These are phyloP conservation scores for Synanthedon tipuliformis DNA, from an alignment of 2,888 invertebrate genomes.

Conservation along the genomic window DNA sequence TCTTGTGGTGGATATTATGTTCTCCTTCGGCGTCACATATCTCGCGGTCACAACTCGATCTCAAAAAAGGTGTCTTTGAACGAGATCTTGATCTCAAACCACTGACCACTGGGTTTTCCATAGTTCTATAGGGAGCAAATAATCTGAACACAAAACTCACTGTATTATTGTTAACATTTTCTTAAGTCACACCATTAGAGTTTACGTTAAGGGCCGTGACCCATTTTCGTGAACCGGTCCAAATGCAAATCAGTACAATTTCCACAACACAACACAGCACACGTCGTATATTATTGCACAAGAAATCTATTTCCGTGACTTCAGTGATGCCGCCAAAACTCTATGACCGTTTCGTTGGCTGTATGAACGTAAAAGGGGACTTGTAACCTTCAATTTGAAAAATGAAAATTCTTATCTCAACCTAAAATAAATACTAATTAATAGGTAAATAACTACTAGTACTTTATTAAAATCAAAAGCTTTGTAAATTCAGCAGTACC, in stretches of 20 bases:
- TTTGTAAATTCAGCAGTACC: too few species aligned
- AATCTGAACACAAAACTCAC: slow-evolving; percentile 7
- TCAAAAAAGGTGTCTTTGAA: slow-evolving; percentile 76
- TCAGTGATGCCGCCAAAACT: slow-evolving; percentile 64
- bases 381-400: neutral
- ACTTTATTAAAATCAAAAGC: too few species aligned
- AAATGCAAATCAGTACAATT: slow-evolving; percentile 29
- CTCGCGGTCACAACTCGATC: slow-evolving; percentile 71
- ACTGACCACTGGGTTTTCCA: slow-evolving; percentile 56
- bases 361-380: slow-evolving; percentile 1
- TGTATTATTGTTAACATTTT: slow-evolving; percentile 23
- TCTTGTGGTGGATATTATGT: slow-evolving; percentile 53
- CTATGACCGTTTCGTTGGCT: slow-evolving; percentile 18
- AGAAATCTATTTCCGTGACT: slow-evolving; percentile 66
- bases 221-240: slow-evolving; percentile 21
- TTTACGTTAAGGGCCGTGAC: slow-evolving; percentile 18
- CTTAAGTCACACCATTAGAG: slow-evolving; percentile 5
- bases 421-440: too few species aligned
- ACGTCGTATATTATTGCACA: slow-evolving; percentile 45
- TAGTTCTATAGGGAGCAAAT: slow-evolving; percentile 15
- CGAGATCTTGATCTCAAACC: slow-evolving; percentile 77
- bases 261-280: slow-evolving; percentile 21
- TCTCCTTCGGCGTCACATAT: slow-evolving; percentile 65
- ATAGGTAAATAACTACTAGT: too few species aligned
- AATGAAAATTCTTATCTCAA: too few species aligned